Conservation (phyloP, 2,888 invertebrate genomes). For the Cheilosia pagana region DNA sequence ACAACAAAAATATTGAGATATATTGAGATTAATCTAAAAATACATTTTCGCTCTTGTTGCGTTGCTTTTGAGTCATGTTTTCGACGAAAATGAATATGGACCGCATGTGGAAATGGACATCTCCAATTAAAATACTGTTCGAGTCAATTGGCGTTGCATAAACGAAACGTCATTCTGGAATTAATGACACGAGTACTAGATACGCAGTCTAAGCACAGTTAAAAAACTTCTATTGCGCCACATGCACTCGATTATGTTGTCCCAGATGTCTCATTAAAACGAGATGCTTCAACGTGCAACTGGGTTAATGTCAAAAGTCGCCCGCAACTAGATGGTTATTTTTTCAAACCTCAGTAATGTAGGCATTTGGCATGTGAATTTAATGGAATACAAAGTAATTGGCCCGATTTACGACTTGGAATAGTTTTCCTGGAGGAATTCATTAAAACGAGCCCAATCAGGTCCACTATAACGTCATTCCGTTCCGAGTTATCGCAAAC, state of each 20-base stretch:
- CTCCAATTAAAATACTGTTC: conserved; percentile 49
- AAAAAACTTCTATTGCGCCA: conserved; percentile 29
- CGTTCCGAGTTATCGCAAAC: neutral
- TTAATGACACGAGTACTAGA: conserved; percentile 26
- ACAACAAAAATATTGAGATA: conserved; percentile 12
- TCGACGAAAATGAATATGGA: conserved; percentile 7
- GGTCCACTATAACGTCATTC: no score
- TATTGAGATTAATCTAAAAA: conserved; percentile 49
- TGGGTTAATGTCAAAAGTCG: conserved; percentile 73
- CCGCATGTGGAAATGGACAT: conserved; percentile 28
- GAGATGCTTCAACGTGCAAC: conserved; percentile 61
- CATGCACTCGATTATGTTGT: conserved; percentile 1
- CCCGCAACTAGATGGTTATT: conserved; percentile 34
- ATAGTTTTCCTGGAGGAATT: no score
- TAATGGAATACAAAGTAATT: neutral
- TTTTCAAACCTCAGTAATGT: neutral
- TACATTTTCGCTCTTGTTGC: conserved; percentile 35
- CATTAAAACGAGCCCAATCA: no score
- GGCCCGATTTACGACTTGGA: no score
- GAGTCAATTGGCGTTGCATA: neutral
- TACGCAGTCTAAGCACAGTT: conserved; percentile 14
- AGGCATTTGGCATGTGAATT: conserved; percentile 12
- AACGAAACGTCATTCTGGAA: conserved; percentile 1
- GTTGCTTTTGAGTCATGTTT: conserved; percentile 27
- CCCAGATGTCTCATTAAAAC: conserved; percentile 62